Evolutionary conservation across 2,888 invertebrate species (phyloP), one percentile per base, ranked within the genome.

Genomic region (Hirtodrosophila cameraria): DNA sequence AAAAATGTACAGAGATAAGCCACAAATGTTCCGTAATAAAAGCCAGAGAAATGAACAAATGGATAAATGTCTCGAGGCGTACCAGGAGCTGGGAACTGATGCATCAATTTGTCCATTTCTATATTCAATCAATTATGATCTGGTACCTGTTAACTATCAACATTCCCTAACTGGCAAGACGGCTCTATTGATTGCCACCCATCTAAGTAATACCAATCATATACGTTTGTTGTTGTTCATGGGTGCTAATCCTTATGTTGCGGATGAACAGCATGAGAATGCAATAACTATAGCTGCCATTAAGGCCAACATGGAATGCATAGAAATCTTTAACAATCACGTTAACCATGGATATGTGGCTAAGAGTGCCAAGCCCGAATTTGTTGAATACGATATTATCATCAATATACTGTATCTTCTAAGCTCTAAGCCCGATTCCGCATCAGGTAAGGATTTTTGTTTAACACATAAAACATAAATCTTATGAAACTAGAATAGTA

Each of bases 201-300:
- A 76, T 8, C 33, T 65, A 2, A 71, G 71, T 18, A 76, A 65
- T n/a, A 39, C 35, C 4, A 35, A 42, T 3, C 86, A 82, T 50
- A 28, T 82, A 8, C 64, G 75, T 0, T 7, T 86, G 15, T 15
- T 82, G 6, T 31, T 82, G 3, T 74, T 31, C 2, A 62, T 86
- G 71, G 81, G 84, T 5, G 86, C 86, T 1, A 63, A 83, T 67
- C 81, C 81, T 1, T 46, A 52, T 7, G 53, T 84, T 1, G 11
- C 28, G 3, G 75, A 80, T 28, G 50, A 54, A 13, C 41, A 27
- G 3, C 53, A 75, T 1, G 60, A 77, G 36, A 76, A 57, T 28
- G 81, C 81, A 3, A 39, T 74, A 7, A 54, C 60, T 0, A 9
- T 55, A 9, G 84, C 81, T 1, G 36, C 45, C 2, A 11, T 42